A percentile compares a stretch with the other conserved stretches of the same genome.
Conservation (phyloP, 2,888 invertebrate genomes). For the Empis livida region DNA sequence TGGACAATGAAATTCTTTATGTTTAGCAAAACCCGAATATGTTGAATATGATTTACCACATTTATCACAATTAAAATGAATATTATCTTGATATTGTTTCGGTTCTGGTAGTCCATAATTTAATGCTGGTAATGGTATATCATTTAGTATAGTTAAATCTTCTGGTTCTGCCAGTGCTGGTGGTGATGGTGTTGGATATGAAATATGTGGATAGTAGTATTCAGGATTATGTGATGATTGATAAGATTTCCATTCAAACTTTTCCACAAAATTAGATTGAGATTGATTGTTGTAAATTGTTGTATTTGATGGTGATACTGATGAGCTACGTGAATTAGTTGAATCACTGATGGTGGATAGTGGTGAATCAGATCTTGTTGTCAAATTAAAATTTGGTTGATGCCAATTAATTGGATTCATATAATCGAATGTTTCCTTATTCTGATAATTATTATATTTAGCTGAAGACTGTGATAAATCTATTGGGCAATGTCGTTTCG, state of each 20-base stretch:
- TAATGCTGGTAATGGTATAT: conserved; percentile 18
- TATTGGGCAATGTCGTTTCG: conserved; percentile 16
- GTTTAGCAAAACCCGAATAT: conserved; percentile 89
- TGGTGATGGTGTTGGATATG: conserved; percentile 25
- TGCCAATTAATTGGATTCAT: not conserved
- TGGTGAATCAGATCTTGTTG: conserved; percentile 4
- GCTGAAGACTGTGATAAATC: conserved; percentile 4
- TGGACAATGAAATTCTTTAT: conserved; percentile 89
- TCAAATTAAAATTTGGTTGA: not conserved
- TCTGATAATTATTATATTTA: not conserved
- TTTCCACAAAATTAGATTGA: not conserved
- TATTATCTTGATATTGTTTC: conserved; percentile 7
- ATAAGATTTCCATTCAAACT: not conserved
- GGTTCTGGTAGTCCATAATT: not conserved
- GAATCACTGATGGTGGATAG: conserved; percentile 5
- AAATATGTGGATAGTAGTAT: conserved; percentile 12
- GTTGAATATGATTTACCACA: conserved; percentile 94
- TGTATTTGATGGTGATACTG: conserved; percentile 8
- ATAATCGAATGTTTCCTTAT: not conserved
- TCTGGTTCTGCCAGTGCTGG: conserved; percentile 25
- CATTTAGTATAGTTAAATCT: conserved; percentile 30
- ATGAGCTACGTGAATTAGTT: conserved; percentile 4
- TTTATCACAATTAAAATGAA: conserved; percentile 77
- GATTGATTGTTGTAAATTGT: not conserved
- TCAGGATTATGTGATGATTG: conserved; percentile 15